Evolutionary conservation across 2,888 invertebrate species (phyloP), one percentile per base, ranked within the genome.

Genomic region (Dusona sp.): DNA sequence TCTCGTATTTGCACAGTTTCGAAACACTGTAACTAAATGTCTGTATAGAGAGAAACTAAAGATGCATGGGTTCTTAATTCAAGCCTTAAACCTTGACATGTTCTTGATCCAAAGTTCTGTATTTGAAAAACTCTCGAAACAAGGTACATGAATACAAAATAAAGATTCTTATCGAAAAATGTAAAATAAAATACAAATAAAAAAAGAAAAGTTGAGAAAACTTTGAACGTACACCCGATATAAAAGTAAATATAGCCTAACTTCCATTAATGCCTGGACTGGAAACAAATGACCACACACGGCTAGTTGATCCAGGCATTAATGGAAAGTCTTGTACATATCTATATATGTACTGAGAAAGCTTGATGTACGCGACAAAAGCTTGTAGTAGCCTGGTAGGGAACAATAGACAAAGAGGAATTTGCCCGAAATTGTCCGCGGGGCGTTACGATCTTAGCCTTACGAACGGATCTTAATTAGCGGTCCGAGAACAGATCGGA

Each of bases 391-490:
- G 38, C 33, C 45, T 36, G 83, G 42, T 13, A 25, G 19, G 83
- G 67, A 61, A 84, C 85, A 85, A 85, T 84, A 4, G 72, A 70
- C 77, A 73, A 85, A 67, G 73, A 25, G 84, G 79, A 87, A 85
- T 85, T 88, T 57, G 57, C 79, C 81, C 81, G 70, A 84, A 79
- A 79, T 79, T 79, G 38, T 68, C 22, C 25, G 33, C 73, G 36
- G 38, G 57, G 36, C 8, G 73, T 13, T 25, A 74, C 36, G 74
- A 74, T 74, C 45, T 22, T 57, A 38, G 25, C 45, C 36, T 36
- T 22, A 48, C 67, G 79, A 79, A 84, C 73, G 73, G 86, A 86
- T 87, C 87, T 87, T 88, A 86, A 88, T 87, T 87, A 88, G 86
- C 77, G 85, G 85, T 74, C 61, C 78, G 81, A 72, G 77, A 77